phyloP scores from a whole-genome alignment of 2,113 vertebrate genomes.

The Gavia stellata region DNA sequence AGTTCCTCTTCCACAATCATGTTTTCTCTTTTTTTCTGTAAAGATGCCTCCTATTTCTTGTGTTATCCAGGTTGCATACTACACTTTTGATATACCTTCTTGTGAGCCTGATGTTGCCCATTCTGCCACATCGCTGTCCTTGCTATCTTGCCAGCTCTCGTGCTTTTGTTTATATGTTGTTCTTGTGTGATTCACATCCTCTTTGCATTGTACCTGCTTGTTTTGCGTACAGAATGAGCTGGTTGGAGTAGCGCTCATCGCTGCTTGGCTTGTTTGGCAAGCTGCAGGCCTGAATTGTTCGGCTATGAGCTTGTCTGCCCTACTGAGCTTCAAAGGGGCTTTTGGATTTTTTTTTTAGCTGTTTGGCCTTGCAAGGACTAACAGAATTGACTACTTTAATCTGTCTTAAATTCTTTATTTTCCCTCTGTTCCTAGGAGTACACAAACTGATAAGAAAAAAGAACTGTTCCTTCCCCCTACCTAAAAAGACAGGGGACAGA shows the following conservation, averaged over 20 bases:
- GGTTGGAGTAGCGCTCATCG: not conserved
- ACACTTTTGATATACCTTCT: not conserved
- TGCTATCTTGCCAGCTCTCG: not conserved
- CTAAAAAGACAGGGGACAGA: not conserved
- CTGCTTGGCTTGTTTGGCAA: not conserved
- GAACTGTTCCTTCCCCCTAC: not conserved
- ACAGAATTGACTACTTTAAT: not conserved
- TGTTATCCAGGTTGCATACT: not conserved
- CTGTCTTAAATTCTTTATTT: not conserved
- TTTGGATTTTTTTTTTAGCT: not conserved
- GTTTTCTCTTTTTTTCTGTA: not conserved
- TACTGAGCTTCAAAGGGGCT: not conserved
- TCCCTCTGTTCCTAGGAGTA: not conserved
- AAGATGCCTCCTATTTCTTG: not conserved
- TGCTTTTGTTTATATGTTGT: not conserved
- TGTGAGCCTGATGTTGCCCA: not conserved
- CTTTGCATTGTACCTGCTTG: not conserved
- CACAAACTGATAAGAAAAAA: not conserved
- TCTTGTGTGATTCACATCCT: not conserved
- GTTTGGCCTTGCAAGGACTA: not conserved
- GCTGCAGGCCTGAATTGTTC: not conserved
- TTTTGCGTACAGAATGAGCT: not conserved
- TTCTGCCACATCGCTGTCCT: not conserved
- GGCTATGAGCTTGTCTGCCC: not conserved
- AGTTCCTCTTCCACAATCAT: not conserved